Percentiles rank a stretch among this genome's conserved stretches.
phyloP scores from a whole-genome alignment of 2,888 invertebrate species.

The Hirudinaria manillensis region DNA sequence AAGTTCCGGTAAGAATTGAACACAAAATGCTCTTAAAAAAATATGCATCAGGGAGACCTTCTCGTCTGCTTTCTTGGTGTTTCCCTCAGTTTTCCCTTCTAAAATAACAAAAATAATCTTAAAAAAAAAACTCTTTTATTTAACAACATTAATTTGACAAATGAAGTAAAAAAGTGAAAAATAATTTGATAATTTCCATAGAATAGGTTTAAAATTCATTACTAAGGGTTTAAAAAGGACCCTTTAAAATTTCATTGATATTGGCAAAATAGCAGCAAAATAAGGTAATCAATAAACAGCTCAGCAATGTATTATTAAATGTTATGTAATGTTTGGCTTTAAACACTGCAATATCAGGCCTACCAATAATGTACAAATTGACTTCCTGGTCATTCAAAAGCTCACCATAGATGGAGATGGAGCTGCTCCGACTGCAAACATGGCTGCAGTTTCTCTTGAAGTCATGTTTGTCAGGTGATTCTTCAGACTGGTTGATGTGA shows the following conservation, averaged over 20 bases:
- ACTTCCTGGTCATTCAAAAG: no score
- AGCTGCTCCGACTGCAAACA: not conserved
- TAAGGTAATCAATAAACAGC: no score
- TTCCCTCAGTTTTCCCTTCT: constrained; percentile 19
- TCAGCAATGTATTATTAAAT: no score
- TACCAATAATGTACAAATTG: no score
- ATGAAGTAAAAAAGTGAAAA: no score
- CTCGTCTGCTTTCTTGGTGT: constrained; percentile 9
- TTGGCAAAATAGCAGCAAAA: no score
- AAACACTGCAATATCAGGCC: no score
- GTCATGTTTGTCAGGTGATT: not conserved
- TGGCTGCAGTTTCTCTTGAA: not conserved
- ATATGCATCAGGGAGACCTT: not conserved
- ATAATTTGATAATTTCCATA: no score
- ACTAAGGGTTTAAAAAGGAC: no score
- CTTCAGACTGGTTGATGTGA: not conserved
- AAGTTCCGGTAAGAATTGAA: not conserved
- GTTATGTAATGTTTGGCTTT: no score
- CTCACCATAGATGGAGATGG: not conserved
- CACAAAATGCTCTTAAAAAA: not conserved
- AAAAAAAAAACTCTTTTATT: not conserved
- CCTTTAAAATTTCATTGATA: no score
- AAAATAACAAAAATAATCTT: not conserved
- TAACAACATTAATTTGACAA: not conserved
- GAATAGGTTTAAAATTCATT: no score